Evolutionary conservation across 2,797 vertebrate species (phyloP).

Genomic region (Lagodon rhomboides): DNA sequence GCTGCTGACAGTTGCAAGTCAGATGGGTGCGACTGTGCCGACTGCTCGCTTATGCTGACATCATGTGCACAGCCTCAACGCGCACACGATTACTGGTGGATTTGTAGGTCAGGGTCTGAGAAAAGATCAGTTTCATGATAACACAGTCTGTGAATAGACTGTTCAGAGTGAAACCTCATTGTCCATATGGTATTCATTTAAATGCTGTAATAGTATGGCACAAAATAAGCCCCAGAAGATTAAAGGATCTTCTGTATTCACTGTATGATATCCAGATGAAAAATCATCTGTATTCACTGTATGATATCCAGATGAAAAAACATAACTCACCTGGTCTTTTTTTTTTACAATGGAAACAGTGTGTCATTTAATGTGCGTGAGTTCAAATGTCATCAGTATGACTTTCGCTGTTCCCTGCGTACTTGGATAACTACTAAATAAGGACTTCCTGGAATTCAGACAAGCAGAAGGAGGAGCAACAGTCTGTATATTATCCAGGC

Average conservation of each 20-base stretch:
- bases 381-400: background rate
- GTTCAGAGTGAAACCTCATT: background rate
- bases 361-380: background rate
- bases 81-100: background rate
- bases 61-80: background rate
- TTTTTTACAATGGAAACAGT: background rate
- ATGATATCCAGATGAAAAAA: background rate
- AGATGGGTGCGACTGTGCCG: background rate
- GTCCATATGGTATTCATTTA: too few relatives aligned
- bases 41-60: background rate
- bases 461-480: conserved; percentile 52
- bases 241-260: background rate
- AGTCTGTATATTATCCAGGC: fast-evolving
- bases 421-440: fast-evolving
- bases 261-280: background rate
- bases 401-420: background rate
- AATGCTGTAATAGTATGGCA: too few relatives aligned
- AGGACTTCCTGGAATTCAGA: background rate
- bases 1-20: background rate
- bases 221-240: too few relatives aligned
- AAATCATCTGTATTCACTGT: background rate
- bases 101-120: background rate
- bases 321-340: background rate
- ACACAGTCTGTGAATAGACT: background rate
- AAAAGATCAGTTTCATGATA: background rate